Percentiles rank a stretch among this genome's conserved stretches.
Evolutionary conservation across 1,140 invertebrate genomes (phyloP).

Genomic region (Aphaenogaster rudis): DNA sequence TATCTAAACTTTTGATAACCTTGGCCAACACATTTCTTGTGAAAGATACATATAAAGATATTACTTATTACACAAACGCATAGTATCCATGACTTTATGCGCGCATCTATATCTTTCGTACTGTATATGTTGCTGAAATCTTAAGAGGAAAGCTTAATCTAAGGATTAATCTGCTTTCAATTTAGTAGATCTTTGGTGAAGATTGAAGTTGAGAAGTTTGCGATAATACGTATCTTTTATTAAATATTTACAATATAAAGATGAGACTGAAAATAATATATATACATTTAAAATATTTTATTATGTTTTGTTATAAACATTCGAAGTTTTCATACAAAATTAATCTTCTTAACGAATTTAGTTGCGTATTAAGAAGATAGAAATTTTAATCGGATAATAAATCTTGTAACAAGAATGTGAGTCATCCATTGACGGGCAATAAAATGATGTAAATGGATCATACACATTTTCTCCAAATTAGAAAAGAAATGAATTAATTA

Average conservation of each 20-base stretch:
- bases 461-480: background rate
- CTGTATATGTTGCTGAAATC: background rate
- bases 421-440: background rate
- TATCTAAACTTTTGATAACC: background rate
- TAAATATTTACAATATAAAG: background rate
- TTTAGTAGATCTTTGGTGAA: background rate
- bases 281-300: background rate
- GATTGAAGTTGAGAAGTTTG: conserved; percentile 11
- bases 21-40: background rate
- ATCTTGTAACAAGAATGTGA: background rate
- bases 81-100: background rate
- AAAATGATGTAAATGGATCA: background rate
- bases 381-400: conserved; percentile 5
- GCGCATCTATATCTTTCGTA: background rate
- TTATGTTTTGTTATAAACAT: background rate
- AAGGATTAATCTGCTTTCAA: conserved; percentile 9
- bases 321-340: background rate
- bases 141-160: conserved; percentile 15
- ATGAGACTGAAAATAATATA: background rate
- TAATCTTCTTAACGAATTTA: background rate
- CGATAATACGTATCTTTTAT: background rate
- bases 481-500: background rate
- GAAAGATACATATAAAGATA: background rate
- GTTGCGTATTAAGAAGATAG: background rate
- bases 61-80: background rate